Percentiles rank a stretch among this genome's conserved stretches.
Evolutionary conservation across 2,113 vertebrate species (phyloP).

Genomic region (Scartelaos histophorus): DNA sequence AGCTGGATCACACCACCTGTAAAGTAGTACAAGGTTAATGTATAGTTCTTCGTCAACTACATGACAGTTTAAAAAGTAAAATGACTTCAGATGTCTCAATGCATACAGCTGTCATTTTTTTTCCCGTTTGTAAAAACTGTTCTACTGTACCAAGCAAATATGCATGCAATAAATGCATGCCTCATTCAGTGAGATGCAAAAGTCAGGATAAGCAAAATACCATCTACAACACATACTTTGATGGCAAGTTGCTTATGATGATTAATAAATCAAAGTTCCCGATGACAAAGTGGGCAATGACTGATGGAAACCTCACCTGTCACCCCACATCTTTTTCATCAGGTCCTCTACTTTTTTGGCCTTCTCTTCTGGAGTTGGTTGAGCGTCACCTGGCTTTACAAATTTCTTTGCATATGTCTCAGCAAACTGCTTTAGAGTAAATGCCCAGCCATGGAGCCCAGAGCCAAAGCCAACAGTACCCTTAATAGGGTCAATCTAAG

Average conservation of each 20-base stretch:
- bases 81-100: no score
- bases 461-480: constrained; percentile 97
- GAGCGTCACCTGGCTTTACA: constrained; percentile 88
- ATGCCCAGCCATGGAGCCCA: constrained; percentile 96
- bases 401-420: constrained; percentile 97
- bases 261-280: background rate
- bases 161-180: background rate
- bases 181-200: background rate
- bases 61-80: no score
- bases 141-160: no score
- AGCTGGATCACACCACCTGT: constrained; percentile 84
- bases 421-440: constrained; percentile 97
- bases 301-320: constrained; percentile 75
- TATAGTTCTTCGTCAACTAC: background rate
- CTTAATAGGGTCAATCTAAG: constrained; percentile 86
- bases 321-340: constrained; percentile 99
- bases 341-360: constrained; percentile 97
- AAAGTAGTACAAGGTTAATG: background rate
- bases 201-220: background rate
- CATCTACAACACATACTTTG: background rate
- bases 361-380: constrained; percentile 78
- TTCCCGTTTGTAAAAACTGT: no score
- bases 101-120: no score
- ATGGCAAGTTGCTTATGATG: background rate
- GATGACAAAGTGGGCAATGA: background rate